Evolutionary conservation across 2,113 vertebrate species (phyloP).

Genomic region (Pomatostomus ruficeps): DNA sequence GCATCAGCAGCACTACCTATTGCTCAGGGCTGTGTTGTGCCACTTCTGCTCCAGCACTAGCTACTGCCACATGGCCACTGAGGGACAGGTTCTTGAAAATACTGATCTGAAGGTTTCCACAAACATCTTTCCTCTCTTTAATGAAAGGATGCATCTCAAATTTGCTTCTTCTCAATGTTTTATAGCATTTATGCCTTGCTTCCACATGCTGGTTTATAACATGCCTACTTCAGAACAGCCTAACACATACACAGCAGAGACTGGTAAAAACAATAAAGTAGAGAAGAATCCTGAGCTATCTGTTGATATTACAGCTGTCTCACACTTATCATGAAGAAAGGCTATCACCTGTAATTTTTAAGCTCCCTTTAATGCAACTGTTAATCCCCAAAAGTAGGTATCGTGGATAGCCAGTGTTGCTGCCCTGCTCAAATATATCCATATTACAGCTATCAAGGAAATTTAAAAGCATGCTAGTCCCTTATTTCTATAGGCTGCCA

Average conservation of each 20-base stretch:
- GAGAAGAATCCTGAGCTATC: not conserved
- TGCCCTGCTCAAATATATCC: not conserved
- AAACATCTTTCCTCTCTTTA: not conserved
- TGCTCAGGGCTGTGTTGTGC: not conserved
- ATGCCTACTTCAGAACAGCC: not conserved
- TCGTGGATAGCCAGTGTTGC: not conserved
- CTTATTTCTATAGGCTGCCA: not conserved
- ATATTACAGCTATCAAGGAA: not conserved
- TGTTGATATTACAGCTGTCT: not conserved
- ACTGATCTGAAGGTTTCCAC: not conserved
- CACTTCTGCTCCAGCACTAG: not conserved
- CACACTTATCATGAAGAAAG: not conserved
- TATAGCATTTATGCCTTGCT: not conserved
- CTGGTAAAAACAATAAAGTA: not conserved
- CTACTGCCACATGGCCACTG: accelerated
- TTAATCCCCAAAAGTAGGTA: not conserved
- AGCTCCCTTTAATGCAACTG: not conserved
- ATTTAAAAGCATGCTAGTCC: not conserved
- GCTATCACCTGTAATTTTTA: not conserved
- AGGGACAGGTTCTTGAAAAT: not conserved
- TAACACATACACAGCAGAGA: not conserved
- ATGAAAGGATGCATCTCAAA: not conserved
- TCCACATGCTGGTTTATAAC: not conserved
- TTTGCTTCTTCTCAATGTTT: not conserved
- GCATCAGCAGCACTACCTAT: not conserved